Evolutionary conservation across 2,113 vertebrate genomes (phyloP), one percentile per base, ranked within the genome.

Genomic region (Hemibagrus wyckioides): DNA sequence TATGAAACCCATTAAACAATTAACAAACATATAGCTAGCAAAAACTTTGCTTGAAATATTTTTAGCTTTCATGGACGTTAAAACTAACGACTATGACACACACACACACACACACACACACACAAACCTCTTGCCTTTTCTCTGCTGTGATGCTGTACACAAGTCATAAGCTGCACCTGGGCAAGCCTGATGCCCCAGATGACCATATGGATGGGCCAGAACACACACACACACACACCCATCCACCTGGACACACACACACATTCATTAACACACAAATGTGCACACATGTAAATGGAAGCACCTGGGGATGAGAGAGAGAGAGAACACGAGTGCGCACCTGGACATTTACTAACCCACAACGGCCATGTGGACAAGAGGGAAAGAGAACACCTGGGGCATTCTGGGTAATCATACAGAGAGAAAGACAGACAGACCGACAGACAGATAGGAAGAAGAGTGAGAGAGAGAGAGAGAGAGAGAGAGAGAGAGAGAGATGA

Each of bases 171-270:
- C 39, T 59, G 86, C 91, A 90, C 89, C 89, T 91, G 88, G 86
- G 63, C 86, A 84, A 80, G 82, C 44, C 65, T 59, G 82, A 87
- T 83, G 80, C 87, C 87, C 89, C 86, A 82, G 82, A 86, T 90
- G 90, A 89, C 89, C 90, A 90, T 89, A 91, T 89, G 89, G 89
- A 89, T 73, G 67, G 85, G 89, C 75, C 85, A 85, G 39, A 88
- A 63, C 54, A 84, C 56, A 83, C 44, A 71, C 52, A 82, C 82
- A 69, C 63, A 69, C 44, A 75, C n/a, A 67, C n/a, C 85, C 83
- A 88, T 61, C 83, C 86, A 82, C 77, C 75, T 30, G 73, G 41
- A 41, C 30, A 67, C 50, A 85, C 2, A 44, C 21, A 25, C 23
- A 83, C 56, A 86, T 30, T 50, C 48, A 63, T 57, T 56, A 52